phyloP scores from a whole-genome alignment of 2,888 invertebrate genomes.

The Drosophila atripex region DNA sequence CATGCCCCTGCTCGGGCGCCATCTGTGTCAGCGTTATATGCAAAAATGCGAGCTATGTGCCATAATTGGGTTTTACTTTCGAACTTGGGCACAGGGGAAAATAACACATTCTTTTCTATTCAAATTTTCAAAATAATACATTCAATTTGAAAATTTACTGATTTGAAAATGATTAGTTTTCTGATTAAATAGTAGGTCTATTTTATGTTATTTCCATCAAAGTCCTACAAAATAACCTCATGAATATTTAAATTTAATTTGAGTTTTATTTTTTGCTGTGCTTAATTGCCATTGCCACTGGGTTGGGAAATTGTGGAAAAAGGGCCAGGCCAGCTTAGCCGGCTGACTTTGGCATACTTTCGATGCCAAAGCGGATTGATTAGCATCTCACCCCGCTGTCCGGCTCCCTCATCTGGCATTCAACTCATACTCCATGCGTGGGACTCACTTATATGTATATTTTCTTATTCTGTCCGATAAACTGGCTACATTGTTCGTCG shows the following conservation, averaged over 20 bases:
- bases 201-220: background rate
- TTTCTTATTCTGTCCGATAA: slow-evolving; percentile 50
- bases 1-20: slow-evolving; percentile 57
- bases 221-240: background rate
- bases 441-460: slow-evolving; percentile 35
- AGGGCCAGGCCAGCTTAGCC: slow-evolving; percentile 41
- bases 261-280: slow-evolving; percentile 31
- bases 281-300: slow-evolving; percentile 41
- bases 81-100: slow-evolving; percentile 23
- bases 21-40: slow-evolving; percentile 71
- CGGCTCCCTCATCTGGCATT: slow-evolving; percentile 45
- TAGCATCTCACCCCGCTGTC: slow-evolving; percentile 30
- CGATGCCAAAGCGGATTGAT: slow-evolving; percentile 52
- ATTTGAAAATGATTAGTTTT: too few relatives aligned
- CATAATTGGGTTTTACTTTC: slow-evolving; percentile 55
- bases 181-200: too few relatives aligned
- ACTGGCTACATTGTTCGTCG: slow-evolving; percentile 67
- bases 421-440: slow-evolving; percentile 34
- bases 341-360: slow-evolving; percentile 73
- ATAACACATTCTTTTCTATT: background rate
- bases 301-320: slow-evolving; percentile 44
- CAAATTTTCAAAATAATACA: background rate
- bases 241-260: slow-evolving; percentile 1
- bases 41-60: slow-evolving; percentile 57
- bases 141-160: background rate